Conservation (phyloP, 1,140 invertebrate species). For the Teleopsis dalmanni region DNA sequence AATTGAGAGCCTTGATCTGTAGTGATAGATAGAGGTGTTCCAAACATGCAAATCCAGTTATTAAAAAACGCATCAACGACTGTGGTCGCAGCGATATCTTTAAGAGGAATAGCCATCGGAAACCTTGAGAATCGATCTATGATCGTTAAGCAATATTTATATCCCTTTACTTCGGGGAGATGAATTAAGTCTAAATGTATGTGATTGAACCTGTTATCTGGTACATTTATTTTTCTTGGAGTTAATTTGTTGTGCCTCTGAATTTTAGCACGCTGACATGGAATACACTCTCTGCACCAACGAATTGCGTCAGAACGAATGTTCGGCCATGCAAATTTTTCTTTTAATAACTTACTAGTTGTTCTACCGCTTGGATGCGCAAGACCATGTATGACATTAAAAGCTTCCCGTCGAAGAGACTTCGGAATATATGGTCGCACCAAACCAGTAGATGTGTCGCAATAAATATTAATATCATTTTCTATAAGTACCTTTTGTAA, state of each 20-base stretch:
- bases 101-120: slow-evolving; percentile 16
- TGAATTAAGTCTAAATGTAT: slow-evolving; percentile 4
- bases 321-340: neutral
- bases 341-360: neutral
- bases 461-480: neutral
- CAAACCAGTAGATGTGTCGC: neutral
- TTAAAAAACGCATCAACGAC: slow-evolving; percentile 23
- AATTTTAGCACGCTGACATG: neutral
- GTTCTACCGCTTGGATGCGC: neutral
- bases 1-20: slow-evolving; percentile 39
- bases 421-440: neutral
- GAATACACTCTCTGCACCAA: neutral
- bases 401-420: neutral
- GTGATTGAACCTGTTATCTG: neutral
- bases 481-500: neutral
- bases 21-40: slow-evolving; percentile 29
- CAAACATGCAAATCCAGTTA: slow-evolving; percentile 34
- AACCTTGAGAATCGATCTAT: slow-evolving; percentile 6
- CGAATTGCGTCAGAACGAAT: neutral
- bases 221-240: neutral
- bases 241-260: neutral
- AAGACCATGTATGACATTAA: neutral
- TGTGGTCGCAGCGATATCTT: slow-evolving; percentile 21
- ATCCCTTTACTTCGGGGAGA: neutral
- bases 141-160: neutral